Evolutionary conservation across 2,888 invertebrate genomes (phyloP), one percentile per base, ranked within the genome.

Genomic region (Pollenia amentaria): DNA sequence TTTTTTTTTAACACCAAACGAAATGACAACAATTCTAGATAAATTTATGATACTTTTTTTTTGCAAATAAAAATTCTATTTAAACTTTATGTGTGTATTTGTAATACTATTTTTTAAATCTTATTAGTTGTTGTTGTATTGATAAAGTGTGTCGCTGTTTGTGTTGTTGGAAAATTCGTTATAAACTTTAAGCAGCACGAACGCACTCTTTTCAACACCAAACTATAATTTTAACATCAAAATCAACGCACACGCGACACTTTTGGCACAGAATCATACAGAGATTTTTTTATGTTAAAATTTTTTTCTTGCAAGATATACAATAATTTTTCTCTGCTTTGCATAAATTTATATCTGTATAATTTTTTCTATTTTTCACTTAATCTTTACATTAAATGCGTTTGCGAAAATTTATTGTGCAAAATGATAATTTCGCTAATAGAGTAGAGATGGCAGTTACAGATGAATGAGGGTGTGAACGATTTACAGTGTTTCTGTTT

Each of bases 231-330:
- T 62, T n/a, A 72, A 79, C 51, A 29, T 29, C 29, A 29, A 29
- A 29, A 29, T 29, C 38, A 84, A 87, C 65, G 62, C 80, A 87
- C 87, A 87, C 87, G 84, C 83, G 87, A 84, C 87, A 80, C 76
- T 84, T 80, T 87, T 87, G 87, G 87, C 87, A 87, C 76, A 70
- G 60, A 80, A 67, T 77, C 46, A 46, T 65, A 64, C 14, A 62
- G 11, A 82, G 3, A 53, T 73, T 77, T 65, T 55, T 16, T 11
- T 38, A n/a, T n/a, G n/a, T n/a, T n/a, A n/a, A n/a, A n/a, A n/a
- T 51, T 64, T 64, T 21, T 42, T 57, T 48, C 11, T 65, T 46
- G 16, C 55, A 72, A 42, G 1, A 55, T 57, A 16, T 60, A 11
- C n/a, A 46, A 57, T 44, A 9, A 7, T 14, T 14, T 72, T 29